phyloP scores from a whole-genome alignment of 30 jellyfish, hydroid and myxozoan species.

The Aurelia coerulea region DNA sequence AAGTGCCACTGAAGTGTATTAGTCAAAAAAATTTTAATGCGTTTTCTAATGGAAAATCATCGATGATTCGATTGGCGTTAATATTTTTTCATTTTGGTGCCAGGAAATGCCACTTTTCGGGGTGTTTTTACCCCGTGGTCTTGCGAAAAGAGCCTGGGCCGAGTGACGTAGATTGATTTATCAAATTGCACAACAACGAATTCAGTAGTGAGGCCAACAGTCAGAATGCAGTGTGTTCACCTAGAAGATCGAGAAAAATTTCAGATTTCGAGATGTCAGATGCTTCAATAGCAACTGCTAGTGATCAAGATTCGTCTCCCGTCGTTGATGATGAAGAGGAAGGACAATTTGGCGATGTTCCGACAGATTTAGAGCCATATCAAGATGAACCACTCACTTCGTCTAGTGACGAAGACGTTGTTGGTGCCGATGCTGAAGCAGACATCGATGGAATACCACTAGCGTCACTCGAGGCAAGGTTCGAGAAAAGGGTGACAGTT shows the following conservation, averaged over 20 bases:
- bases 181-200: not conserved
- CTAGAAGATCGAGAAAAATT: not conserved
- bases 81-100: not conserved
- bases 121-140: slow-evolving; percentile 1
- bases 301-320: not conserved
- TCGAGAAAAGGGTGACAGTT: not conserved
- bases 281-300: not conserved
- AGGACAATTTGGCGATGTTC: not conserved
- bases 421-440: slow-evolving; percentile 12
- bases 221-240: not conserved
- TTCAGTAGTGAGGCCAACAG: not conserved
- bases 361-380: slow-evolving; percentile 3
- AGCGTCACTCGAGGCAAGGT: slow-evolving; percentile 8
- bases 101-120: not conserved
- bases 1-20: slow-evolving; percentile 9
- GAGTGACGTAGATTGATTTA: slow-evolving; percentile 18
- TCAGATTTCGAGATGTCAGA: slow-evolving; percentile 10
- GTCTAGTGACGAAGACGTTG: slow-evolving; percentile 12
- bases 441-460: slow-evolving; percentile 23
- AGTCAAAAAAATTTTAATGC: not conserved
- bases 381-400: slow-evolving; percentile 32
- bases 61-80: not conserved
- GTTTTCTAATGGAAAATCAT: not conserved
- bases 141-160: slow-evolving; percentile 29
- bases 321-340: slow-evolving; percentile 2